Base-by-base conservation (phyloP, 2,113 vertebrate species). In the Apus apus region DNA sequence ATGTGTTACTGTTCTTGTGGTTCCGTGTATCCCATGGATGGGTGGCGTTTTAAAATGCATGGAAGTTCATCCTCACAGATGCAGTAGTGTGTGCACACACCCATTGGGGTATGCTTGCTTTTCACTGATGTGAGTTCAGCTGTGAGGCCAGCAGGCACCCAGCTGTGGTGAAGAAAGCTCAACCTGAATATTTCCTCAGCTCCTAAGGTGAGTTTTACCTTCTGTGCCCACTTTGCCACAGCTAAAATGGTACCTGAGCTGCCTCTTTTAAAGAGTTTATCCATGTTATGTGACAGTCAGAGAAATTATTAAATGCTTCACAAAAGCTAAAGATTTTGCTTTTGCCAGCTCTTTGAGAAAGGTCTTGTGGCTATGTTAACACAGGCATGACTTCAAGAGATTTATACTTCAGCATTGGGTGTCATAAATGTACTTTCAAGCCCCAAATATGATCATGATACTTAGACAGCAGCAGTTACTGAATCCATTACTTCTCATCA, bases 21-120 rank as follows among this genome's bases (percentile, higher is more conserved):
- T 61, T 74, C 84, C 53, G 65, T 4, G 1, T 23, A 73, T 61
- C n/a, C 8, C 53, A 38, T 8, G 13, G 60, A 56, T 25, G 43
- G 83, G 60, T 75, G 73, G 64, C 65, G 40, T 21, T 85, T 56
- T n/a, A 36, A 84, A 80, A 29, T 1, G 1, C 46, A 9, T 7
- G 9, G 62, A 67, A 29, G 15, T 25, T 13, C 3, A 2, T 38
- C 2, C 2, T 54, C 84, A 71, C n/a, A 12, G 11, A 0, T 10
- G 36, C 6, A 9, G 27, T 19, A 13, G 30, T 13, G 27, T 32
- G 66, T 6, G 19, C 29, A 9, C 26, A 9, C 50, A 29, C 3
- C n/a, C 15, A 3, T 21, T 0, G 0, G 23, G 3, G 26, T 30
- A 43, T 15, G 3, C 74, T 30, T 9, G 5, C 20, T 43, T 71